These are phyloP conservation scores for human (Homo sapiens) DNA, from an alignment of 2,113 vertebrate genomes.

Conservation along the genomic window GRCh38 chr1:75543501-75544000, in stretches of 20 bases:
- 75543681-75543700: background rate
- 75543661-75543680: background rate
- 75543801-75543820: background rate
- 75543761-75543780: background rate
- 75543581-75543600: background rate
- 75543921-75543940: background rate
- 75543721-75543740: background rate
- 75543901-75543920: background rate
- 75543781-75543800: background rate
- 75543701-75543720: background rate
- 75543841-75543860: background rate
- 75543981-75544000: constrained; percentile 12
- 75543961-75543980: background rate
- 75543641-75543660: background rate
- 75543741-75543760: background rate
- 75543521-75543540: no score
- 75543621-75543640: background rate
- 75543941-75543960: background rate
- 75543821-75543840: background rate
- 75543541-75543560: background rate
- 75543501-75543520: background rate
- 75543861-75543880: background rate
- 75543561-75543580: background rate
- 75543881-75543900: background rate
- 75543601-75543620: accelerated